phyloP scores from a whole-genome alignment of 2,797 vertebrate genomes.

The Myotis pilosus region DNA sequence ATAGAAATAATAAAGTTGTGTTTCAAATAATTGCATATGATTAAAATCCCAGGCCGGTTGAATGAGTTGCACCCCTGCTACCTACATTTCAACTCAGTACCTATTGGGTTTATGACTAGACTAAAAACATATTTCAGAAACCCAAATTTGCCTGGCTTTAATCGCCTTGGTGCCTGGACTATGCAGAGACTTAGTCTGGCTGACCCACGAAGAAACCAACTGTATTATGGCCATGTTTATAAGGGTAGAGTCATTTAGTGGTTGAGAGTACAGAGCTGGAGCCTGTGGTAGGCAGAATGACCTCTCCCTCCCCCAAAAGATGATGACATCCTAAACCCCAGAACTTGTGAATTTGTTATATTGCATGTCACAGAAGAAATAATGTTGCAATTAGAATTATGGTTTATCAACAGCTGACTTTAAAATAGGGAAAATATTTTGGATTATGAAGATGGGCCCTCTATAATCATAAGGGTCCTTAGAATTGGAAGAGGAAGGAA shows the following conservation, averaged over 20 bases:
- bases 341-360: not conserved
- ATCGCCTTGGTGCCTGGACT: not conserved
- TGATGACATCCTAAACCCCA: not conserved
- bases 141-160: conserved; percentile 15
- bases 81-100: not conserved
- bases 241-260: not conserved
- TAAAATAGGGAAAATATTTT: not conserved
- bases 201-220: not conserved
- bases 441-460: not conserved
- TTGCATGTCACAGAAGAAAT: not conserved
- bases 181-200: not conserved
- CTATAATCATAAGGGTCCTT: not conserved
- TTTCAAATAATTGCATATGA: not conserved
- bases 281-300: not conserved
- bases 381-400: not conserved
- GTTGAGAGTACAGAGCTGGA: not conserved
- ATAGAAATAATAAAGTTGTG: not conserved
- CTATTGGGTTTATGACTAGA: conserved; percentile 14
- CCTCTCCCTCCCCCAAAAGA: not conserved
- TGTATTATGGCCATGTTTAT: not conserved
- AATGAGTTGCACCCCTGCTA: not conserved
- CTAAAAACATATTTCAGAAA: conserved; percentile 24
- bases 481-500: not conserved
- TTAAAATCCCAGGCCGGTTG: not conserved
- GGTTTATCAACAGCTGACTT: not conserved